phyloP scores from a whole-genome alignment of 2,113 vertebrate genomes.

The Proteles cristata region DNA sequence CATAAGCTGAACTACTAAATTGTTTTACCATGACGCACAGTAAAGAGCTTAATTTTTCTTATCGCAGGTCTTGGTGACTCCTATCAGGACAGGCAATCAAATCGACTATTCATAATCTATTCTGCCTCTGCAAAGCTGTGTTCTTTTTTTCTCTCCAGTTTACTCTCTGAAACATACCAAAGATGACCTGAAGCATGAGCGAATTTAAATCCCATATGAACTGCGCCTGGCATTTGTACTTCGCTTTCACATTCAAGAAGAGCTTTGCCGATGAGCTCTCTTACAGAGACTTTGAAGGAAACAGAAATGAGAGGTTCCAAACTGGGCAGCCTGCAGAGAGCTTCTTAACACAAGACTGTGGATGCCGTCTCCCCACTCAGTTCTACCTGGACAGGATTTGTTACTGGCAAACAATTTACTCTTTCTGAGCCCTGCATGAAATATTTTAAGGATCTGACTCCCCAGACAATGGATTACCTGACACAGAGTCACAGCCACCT shows the following conservation, averaged over 20 bases:
- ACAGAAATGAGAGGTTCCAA: neutral
- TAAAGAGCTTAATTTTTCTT: neutral
- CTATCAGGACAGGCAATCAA: neutral
- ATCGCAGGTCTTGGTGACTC: neutral
- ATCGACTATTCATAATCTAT: neutral
- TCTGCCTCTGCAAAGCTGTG: neutral
- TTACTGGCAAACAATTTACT: neutral
- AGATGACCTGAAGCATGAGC: neutral
- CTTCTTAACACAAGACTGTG: neutral
- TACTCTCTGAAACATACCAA: neutral
- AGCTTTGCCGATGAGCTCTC: neutral
- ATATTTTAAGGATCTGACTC: neutral
- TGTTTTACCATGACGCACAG: neutral
- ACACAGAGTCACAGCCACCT: neutral
- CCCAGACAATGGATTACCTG: neutral
- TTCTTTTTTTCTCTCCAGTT: constrained; percentile 13
- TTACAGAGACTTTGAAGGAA: neutral
- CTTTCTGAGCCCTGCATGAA: neutral
- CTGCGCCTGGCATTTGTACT: neutral
- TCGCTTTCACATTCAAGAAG: neutral
- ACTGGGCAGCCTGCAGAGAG: neutral
- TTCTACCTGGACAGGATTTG: neutral
- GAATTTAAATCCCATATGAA: neutral
- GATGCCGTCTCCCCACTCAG: accelerated
- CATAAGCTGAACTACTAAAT: neutral